Base-by-base conservation (phyloP, 1,140 invertebrate species). In the Lordiphosa stackelbergi region DNA sequence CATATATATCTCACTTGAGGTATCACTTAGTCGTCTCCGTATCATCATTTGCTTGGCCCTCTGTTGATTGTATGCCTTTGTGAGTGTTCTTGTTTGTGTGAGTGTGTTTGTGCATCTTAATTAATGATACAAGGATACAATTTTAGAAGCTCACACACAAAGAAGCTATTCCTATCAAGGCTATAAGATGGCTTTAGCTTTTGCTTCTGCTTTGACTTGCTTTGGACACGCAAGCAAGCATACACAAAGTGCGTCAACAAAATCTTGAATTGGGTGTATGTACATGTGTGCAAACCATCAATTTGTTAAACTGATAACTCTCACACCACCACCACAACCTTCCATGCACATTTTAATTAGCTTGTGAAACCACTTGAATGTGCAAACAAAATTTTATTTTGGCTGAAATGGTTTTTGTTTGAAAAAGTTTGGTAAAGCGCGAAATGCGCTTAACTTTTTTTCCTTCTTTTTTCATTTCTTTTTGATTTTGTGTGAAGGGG, bases 61-160 rank as follows among this genome's bases (percentile, higher is more conserved):
- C 7, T 8, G 7, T 8, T 31, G 28, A 31, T 8, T 31, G 28
- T 31, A 1, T 31, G 28, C 6, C 7, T 31, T 31, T 31, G 24
- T 31, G 28, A 31, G 28, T 31, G 5, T 2, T 0, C 2, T 0
- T 41, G 11, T 40, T 5, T 40, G 9, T 41, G 12, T 41, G 38
- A 8, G 16, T n/a, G 12, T 45, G 12, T 41, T 19, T 41, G 13
- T 13, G 38, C n/a, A 49, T 49, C 47, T 49, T 49, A 49, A 49
- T 49, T 49, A 49, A 49, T 49, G 47, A 49, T 16, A 49, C 47
- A 37, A 49, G 47, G 47, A 49, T 49, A 49, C 47, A 37, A 37
- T 49, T 49, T 49, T 49, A 49, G 47, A 49, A 45, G 42, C 42
- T n/a, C 5, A 16, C 42, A 45, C 42, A 31, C 38, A 41, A 12